A percentile compares a stretch with the other conserved stretches of the same genome.
These are phyloP conservation scores for Pterois miles DNA, from an alignment of 2,797 vertebrate genomes.

Conservation along the genomic window DNA sequence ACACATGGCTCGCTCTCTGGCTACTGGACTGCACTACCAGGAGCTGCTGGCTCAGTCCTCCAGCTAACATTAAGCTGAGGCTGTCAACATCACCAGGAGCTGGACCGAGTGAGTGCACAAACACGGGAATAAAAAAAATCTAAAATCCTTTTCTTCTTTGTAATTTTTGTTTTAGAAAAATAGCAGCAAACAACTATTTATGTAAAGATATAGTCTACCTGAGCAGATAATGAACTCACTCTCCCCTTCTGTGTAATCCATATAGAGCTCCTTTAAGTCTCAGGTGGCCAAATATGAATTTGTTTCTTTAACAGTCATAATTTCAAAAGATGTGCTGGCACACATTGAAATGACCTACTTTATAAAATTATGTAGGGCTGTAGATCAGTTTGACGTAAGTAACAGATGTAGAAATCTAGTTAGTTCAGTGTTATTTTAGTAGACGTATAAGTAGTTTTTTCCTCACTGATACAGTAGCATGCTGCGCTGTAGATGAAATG, in stretches of 20 bases:
- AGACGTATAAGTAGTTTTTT: not conserved
- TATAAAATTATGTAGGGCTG: not conserved
- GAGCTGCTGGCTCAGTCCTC: slow-evolving; percentile 75
- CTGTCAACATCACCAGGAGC: not conserved
- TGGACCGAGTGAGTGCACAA: not conserved
- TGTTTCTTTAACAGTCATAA: not conserved
- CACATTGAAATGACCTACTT: not conserved
- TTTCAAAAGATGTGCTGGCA: slow-evolving; percentile 9
- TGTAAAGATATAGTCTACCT: not conserved
- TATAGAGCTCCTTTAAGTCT: not conserved
- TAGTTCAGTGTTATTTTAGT: slow-evolving; percentile 24
- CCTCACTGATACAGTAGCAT: not conserved
- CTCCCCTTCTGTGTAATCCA: not conserved
- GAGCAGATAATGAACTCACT: not conserved
- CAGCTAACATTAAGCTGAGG: slow-evolving; percentile 60
- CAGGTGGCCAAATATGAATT: slow-evolving; percentile 13
- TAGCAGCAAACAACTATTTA: not conserved
- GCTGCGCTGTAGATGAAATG: not conserved
- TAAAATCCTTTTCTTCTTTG: not conserved
- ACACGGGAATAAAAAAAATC: slow-evolving; percentile 38
- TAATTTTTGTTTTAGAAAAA: slow-evolving; percentile 8
- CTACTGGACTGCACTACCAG: slow-evolving; percentile 75
- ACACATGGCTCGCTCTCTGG: slow-evolving; percentile 84
- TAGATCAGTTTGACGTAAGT: too few relatives aligned
- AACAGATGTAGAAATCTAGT: not conserved